Percentiles rank a stretch among this genome's conserved stretches.
phyloP scores from a whole-genome alignment of 2,888 invertebrate genomes.

The Ariolimax columbianus region DNA sequence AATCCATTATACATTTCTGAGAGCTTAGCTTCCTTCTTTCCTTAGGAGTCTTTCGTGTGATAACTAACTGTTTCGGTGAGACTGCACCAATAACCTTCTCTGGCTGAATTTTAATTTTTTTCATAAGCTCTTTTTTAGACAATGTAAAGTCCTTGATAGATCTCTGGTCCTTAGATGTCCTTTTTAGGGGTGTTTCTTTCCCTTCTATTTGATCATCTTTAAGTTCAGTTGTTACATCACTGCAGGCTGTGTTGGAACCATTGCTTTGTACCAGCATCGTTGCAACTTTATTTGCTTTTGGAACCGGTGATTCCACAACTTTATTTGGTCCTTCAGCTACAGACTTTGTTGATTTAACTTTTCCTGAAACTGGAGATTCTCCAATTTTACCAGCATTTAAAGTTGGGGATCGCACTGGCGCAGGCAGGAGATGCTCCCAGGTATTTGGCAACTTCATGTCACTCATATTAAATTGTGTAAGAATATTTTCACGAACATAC shows the following conservation, averaged over 20 bases:
- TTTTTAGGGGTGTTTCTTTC: constrained; percentile 30
- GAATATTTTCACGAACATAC: constrained; percentile 83
- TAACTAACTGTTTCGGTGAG: background rate
- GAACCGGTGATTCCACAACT: background rate
- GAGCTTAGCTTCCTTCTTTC: constrained; percentile 41
- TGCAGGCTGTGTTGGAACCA: background rate
- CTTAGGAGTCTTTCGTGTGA: constrained; percentile 23
- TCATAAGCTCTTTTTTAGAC: constrained; percentile 38
- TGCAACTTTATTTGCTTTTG: background rate
- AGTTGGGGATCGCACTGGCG: constrained; percentile 27
- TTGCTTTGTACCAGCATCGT: background rate
- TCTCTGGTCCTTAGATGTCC: constrained; percentile 54
- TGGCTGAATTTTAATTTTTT: constrained; percentile 13
- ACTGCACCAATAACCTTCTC: background rate
- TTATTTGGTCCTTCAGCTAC: background rate
- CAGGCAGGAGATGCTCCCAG: constrained; percentile 81
- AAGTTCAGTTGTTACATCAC: background rate
- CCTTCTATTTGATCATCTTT: constrained; percentile 35
- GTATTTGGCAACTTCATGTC: constrained; percentile 81
- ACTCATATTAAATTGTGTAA: constrained; percentile 81
- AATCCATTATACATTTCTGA: constrained; percentile 58
- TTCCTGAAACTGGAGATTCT: background rate
- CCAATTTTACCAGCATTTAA: background rate
- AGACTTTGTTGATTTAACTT: background rate
- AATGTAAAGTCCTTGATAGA: constrained; percentile 60